These are phyloP conservation scores for Tribolium madens DNA, from an alignment of 1,140 invertebrate species.

Conservation along the genomic window DNA sequence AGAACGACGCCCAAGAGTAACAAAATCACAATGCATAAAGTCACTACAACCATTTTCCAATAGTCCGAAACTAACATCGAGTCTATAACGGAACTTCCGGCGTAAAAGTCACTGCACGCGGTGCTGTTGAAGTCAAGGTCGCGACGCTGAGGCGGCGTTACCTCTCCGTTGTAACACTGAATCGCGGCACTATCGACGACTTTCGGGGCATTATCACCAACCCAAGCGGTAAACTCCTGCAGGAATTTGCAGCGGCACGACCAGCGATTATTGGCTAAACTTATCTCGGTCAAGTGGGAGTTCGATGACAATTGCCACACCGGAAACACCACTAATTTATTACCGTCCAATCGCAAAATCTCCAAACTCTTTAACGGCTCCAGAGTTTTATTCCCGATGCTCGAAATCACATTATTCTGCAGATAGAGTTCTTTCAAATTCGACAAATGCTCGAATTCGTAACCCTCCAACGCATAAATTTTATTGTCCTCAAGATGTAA, in stretches of 20 bases:
- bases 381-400: conserved; percentile 86
- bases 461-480: conserved; percentile 83
- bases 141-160: conserved; percentile 77
- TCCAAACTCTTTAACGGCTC: conserved; percentile 82
- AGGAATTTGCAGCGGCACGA: conserved; percentile 91
- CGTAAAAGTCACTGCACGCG: conserved; percentile 85
- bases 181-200: conserved; percentile 82
- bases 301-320: conserved; percentile 86
- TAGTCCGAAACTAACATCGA: conserved; percentile 87
- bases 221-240: conserved; percentile 86
- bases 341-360: conserved; percentile 86
- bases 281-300: conserved; percentile 77
- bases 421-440: conserved; percentile 87
- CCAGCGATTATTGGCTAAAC: conserved; percentile 86
- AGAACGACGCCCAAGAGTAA: conserved; percentile 80
- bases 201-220: conserved; percentile 84
- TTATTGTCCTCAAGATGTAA: conserved; percentile 90
- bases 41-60: conserved; percentile 84
- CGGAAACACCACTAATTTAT: conserved; percentile 83
- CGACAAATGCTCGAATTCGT: conserved; percentile 88
- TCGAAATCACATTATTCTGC: conserved; percentile 85
- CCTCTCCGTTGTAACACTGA: conserved; percentile 83
- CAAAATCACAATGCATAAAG: conserved; percentile 79
- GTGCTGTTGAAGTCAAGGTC: conserved; percentile 85
- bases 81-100: conserved; percentile 84